Base-by-base conservation (phyloP, 1,140 invertebrate genomes). In the Belonocnema kinseyi region DNA sequence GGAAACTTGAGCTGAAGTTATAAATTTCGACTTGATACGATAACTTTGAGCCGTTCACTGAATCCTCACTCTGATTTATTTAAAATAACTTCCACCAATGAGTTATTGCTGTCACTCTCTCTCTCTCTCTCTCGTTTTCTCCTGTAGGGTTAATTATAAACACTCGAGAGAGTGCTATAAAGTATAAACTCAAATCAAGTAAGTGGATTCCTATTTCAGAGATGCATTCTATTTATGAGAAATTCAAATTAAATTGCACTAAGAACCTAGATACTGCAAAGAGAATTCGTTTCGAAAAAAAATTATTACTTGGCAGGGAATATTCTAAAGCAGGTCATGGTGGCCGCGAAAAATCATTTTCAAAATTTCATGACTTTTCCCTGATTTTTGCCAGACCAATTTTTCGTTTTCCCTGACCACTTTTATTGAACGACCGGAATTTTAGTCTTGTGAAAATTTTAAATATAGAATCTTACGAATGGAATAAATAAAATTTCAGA, bases 21-120 rank as follows among this genome's bases (percentile, higher is more conserved):
- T 66, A 66, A 66, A 66, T 66, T 66, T 66, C 61, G 61, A 66
- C 61, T 66, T 66, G 61, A 66, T 66, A 66, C 61, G 61, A 66
- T 66, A 66, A 66, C 61, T 66, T 66, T 66, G 46, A 66, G 61
- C 61, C 33, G 61, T 66, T 66, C 61, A 66, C 61, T 66, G 61
- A 66, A 66, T 66, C 26, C 61, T 66, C 26, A 33, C 21, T 26
- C 26, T 66, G 61, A 66, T 66, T 66, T 66, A 66, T 66, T 66
- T 66, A 66, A 66, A 66, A 66, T 66, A 66, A 66, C 61, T 66
- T 66, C 61, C 33, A 16, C 61, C 26, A 40, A 66, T 66, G 61
- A 66, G 26, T 66, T 66, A 66, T 66, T 26, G 61, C 61, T 66
- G 61, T 66, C 58, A 33, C n/a, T n/a, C n/a, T n/a, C n/a, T n/a